phyloP scores from a whole-genome alignment of 2,113 vertebrate species.

The Rhynchomys soricoides region DNA sequence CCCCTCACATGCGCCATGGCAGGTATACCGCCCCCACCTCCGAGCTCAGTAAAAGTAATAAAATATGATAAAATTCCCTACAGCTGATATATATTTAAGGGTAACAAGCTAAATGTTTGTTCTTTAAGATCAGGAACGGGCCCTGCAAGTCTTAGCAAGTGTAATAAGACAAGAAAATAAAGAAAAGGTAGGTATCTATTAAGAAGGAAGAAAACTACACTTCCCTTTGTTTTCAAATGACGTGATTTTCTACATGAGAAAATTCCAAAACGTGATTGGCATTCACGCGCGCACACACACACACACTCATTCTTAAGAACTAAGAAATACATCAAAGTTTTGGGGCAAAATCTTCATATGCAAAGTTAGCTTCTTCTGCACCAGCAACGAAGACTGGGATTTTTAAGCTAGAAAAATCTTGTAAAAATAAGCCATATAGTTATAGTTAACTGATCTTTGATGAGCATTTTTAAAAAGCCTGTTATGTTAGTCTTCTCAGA shows the following conservation, averaged over 20 bases:
- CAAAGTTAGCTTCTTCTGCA: neutral
- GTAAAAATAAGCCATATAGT: neutral
- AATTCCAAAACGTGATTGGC: conserved; percentile 24
- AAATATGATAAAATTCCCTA: neutral
- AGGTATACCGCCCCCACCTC: neutral
- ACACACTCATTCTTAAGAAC: neutral
- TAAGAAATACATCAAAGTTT: conserved; percentile 3
- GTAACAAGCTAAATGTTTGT: neutral
- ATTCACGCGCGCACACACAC: neutral
- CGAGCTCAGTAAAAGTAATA: neutral
- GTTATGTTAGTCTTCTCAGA: neutral
- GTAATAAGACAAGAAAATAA: conserved; percentile 21
- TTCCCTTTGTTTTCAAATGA: neutral
- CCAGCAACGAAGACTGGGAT: conserved; percentile 2
- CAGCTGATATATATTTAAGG: neutral
- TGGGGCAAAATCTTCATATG: neutral
- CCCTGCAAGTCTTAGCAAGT: neutral
- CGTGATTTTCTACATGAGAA: conserved; percentile 11
- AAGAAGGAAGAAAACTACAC: neutral
- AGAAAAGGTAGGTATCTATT: neutral
- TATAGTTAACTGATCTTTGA: neutral
- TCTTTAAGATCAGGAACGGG: neutral
- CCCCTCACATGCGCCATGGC: neutral
- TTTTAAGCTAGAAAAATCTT: conserved; percentile 1
- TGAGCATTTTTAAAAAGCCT: neutral